Evolutionary conservation across 2,113 vertebrate genomes (phyloP).

Genomic region (Scomber japonicus): DNA sequence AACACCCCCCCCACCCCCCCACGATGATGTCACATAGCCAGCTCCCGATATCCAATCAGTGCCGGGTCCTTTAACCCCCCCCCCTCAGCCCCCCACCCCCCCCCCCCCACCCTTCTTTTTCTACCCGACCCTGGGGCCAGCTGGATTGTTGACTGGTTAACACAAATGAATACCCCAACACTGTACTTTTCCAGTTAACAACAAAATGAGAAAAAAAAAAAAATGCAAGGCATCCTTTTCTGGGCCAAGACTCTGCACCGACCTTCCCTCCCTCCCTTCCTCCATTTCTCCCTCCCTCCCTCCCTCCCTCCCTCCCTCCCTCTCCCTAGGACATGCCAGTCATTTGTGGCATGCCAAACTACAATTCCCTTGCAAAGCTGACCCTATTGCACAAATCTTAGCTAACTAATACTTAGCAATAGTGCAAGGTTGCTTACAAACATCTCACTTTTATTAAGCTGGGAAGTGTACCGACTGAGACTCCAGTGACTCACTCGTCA

Average conservation of each 20-base stretch:
- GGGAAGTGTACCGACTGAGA: not conserved
- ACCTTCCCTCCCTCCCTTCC: not conserved
- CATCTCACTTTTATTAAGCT: not conserved
- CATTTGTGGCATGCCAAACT: conserved; percentile 57
- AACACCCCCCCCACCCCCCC: conserved; percentile 14
- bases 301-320: not conserved
- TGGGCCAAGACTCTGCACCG: conserved; percentile 27
- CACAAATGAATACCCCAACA: conserved; percentile 56
- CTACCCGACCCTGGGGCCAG: conserved; percentile 32
- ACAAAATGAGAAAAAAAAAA: conserved; percentile 59
- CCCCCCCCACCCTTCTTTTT: conserved; percentile 37
- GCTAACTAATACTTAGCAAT: not conserved
- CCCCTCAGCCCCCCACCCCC: too few species aligned
- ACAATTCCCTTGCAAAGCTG: conserved; percentile 22
- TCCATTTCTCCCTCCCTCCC: not conserved
- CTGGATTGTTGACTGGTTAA: conserved; percentile 58
- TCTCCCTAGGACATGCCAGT: conserved; percentile 43
- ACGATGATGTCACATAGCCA: conserved; percentile 79
- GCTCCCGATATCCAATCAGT: conserved; percentile 71
- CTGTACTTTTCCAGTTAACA: conserved; percentile 71
- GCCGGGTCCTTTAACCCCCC: conserved; percentile 20
- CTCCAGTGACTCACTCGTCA: not conserved
- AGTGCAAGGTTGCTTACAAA: not conserved
- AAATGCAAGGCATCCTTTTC: conserved; percentile 34
- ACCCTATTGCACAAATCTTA: conserved; percentile 20